Evolutionary conservation across 2,797 vertebrate genomes (phyloP).

Genomic region (Macropus fuliginosus): DNA sequence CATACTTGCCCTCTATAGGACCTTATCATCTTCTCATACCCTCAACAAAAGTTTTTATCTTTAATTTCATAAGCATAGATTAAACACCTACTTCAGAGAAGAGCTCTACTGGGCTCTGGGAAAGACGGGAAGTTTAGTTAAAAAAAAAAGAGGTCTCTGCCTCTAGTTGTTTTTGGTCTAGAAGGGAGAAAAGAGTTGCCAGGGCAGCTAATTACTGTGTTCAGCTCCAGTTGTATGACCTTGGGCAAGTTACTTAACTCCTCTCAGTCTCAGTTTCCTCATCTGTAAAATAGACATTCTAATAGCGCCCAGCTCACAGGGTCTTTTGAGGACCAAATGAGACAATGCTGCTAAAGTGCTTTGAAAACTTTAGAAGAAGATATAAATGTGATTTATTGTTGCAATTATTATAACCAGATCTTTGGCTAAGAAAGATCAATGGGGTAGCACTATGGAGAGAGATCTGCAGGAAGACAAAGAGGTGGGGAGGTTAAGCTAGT

Average conservation of each 20-base stretch:
- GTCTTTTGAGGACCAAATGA: neutral
- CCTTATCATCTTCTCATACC: neutral
- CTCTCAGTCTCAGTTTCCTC: neutral
- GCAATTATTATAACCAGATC: neutral
- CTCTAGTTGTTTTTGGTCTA: too few species aligned
- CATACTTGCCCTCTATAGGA: neutral
- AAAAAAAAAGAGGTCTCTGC: neutral
- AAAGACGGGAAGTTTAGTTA: neutral
- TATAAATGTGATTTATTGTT: neutral
- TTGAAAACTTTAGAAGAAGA: neutral
- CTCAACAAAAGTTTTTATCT: neutral
- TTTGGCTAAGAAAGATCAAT: neutral
- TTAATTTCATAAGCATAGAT: neutral
- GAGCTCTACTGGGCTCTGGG: neutral
- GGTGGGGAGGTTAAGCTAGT: neutral
- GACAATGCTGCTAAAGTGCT: neutral
- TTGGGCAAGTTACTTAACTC: too few species aligned
- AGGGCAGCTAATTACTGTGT: neutral
- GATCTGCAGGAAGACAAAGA: neutral
- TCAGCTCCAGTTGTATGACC: neutral
- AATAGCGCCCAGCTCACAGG: neutral
- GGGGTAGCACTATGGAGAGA: neutral
- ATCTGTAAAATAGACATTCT: neutral
- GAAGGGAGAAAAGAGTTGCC: neutral
- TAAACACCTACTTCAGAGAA: neutral